Conservation (phyloP, 1,140 invertebrate species). For the Macrobrachium nipponense region DNA sequence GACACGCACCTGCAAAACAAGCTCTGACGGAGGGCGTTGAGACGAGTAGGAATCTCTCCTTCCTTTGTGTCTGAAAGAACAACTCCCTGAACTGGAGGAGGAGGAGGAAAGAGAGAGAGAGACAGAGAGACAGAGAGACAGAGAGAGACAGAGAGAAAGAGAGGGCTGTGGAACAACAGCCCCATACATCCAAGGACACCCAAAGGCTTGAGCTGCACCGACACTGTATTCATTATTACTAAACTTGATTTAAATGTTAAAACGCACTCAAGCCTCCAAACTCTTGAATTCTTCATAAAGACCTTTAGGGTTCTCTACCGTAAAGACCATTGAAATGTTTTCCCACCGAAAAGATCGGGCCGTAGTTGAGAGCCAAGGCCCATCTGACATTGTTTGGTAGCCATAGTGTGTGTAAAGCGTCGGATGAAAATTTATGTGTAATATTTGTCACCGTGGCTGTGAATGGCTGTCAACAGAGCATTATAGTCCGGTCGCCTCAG, state of each 20-base stretch:
- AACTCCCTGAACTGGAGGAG: too few species aligned
- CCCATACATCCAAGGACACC: slow-evolving; percentile 36
- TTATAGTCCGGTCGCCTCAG: slow-evolving; percentile 29
- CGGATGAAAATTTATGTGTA: slow-evolving; percentile 61
- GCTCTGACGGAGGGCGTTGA: background rate
- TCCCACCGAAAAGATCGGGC: background rate
- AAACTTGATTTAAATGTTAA: slow-evolving; percentile 52
- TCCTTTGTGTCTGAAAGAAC: too few species aligned
- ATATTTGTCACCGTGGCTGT: slow-evolving; percentile 57
- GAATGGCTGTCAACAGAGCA: slow-evolving; percentile 60
- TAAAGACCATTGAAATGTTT: background rate
- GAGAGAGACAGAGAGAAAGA: background rate
- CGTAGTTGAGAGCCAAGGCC: slow-evolving; percentile 17
- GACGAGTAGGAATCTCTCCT: too few species aligned
- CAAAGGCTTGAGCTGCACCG: slow-evolving; percentile 47
- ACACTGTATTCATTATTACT: slow-evolving; percentile 58
- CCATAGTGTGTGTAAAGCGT: slow-evolving; percentile 56
- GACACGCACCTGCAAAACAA: background rate
- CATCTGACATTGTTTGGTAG: slow-evolving; percentile 46
- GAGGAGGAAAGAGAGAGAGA: too few species aligned
- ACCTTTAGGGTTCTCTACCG: background rate
- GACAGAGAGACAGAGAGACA: background rate
- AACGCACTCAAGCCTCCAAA: slow-evolving; percentile 30
- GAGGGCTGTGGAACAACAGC: slow-evolving; percentile 24
- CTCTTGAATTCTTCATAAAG: background rate